Evolutionary conservation across 2,888 invertebrate species (phyloP).

Genomic region (Slavum lentiscoides): DNA sequence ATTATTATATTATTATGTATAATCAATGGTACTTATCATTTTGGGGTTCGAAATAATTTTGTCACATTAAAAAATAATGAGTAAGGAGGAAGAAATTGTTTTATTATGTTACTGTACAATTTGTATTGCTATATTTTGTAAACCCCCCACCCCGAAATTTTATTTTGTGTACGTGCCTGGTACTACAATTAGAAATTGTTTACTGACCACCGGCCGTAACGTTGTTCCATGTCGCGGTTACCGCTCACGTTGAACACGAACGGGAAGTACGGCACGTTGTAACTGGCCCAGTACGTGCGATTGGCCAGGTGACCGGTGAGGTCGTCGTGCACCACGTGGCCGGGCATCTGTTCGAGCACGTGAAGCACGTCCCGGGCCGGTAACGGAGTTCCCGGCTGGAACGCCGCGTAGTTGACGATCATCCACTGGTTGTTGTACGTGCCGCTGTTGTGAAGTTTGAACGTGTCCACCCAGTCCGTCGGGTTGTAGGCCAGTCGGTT

Average conservation of each 20-base stretch:
- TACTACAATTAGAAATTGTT: background rate
- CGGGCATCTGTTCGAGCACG: slow-evolving; percentile 78
- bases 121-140: no score
- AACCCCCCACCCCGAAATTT: no score
- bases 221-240: slow-evolving; percentile 63
- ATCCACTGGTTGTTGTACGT: slow-evolving; percentile 89
- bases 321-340: slow-evolving; percentile 68
- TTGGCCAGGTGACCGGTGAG: slow-evolving; percentile 67
- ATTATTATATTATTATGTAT: no score
- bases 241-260: slow-evolving; percentile 70
- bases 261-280: slow-evolving; percentile 65
- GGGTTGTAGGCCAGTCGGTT: slow-evolving; percentile 71
- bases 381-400: slow-evolving; percentile 63
- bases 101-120: no score
- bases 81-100: no score
- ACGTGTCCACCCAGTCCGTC: slow-evolving; percentile 75
- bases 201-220: slow-evolving; percentile 62
- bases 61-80: no score
- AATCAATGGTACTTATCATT: no score
- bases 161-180: no score
- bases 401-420: slow-evolving; percentile 62
- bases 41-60: no score
- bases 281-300: slow-evolving; percentile 75
- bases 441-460: slow-evolving; percentile 74
- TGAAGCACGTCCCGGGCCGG: slow-evolving; percentile 57